A percentile compares a stretch with the other conserved stretches of the same genome.
These are phyloP conservation scores for Caenorhabditis tropicalis DNA, from an alignment of 1,140 invertebrate species.

Conservation along the genomic window DNA sequence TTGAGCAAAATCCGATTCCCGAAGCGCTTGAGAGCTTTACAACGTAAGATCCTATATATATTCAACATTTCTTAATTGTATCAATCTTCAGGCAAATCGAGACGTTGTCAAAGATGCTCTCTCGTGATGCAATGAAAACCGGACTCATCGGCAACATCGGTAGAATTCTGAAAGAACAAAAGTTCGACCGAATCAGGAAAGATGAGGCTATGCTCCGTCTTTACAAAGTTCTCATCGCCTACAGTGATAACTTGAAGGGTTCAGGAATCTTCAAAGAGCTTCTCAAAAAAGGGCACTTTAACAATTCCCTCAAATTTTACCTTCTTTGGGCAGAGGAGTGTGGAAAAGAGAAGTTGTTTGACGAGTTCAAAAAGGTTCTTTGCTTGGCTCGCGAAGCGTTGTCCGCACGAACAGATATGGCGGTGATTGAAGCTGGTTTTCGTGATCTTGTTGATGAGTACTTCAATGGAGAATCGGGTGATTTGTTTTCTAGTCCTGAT, in stretches of 20 bases:
- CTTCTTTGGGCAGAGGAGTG: conserved; percentile 1
- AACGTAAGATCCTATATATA: background rate
- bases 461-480: background rate
- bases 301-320: background rate
- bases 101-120: background rate
- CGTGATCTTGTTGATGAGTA: conserved; percentile 1
- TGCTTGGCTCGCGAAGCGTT: background rate
- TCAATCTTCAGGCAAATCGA: background rate
- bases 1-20: background rate
- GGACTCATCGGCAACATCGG: background rate
- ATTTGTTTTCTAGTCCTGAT: background rate
- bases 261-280: background rate
- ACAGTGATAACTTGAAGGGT: background rate
- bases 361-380: background rate
- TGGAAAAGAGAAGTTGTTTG: background rate
- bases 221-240: background rate
- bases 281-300: background rate
- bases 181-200: background rate
- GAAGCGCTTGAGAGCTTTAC: background rate
- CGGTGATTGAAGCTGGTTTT: background rate
- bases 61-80: background rate
- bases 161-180: background rate
- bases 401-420: background rate
- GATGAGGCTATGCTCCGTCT: conserved; percentile 11
- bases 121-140: background rate